A percentile compares a stretch with the other conserved stretches of the same genome.
Evolutionary conservation across 2,888 invertebrate species (phyloP).

Genomic region (Physocephala rufipes): DNA sequence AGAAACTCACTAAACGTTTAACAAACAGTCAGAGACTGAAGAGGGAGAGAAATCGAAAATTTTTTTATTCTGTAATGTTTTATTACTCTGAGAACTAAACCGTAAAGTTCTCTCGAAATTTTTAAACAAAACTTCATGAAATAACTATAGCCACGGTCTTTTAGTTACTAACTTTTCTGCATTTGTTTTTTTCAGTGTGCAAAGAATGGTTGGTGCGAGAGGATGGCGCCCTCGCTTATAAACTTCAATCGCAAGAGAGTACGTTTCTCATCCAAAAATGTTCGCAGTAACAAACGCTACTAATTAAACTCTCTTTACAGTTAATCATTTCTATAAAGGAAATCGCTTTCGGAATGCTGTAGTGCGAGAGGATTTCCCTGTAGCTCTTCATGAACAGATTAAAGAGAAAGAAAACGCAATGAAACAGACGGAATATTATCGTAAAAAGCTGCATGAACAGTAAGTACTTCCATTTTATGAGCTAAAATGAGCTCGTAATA

Average conservation of each 20-base stretch:
- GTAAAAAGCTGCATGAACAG: slow-evolving; percentile 70
- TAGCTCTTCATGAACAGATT: slow-evolving; percentile 77
- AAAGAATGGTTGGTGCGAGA: slow-evolving; percentile 86
- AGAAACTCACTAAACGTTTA: too few relatives aligned
- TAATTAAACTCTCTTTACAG: slow-evolving; percentile 62
- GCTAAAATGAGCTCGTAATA: background rate
- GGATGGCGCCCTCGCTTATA: slow-evolving; percentile 83
- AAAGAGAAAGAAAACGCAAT: slow-evolving; percentile 75
- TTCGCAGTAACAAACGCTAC: background rate
- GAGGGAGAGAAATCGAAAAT: too few relatives aligned
- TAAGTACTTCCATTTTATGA: slow-evolving; percentile 59
- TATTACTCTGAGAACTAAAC: too few relatives aligned
- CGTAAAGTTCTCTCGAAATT: too few relatives aligned
- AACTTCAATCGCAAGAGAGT: slow-evolving; percentile 84
- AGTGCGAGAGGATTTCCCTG: slow-evolving; percentile 81
- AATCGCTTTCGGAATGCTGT: slow-evolving; percentile 80
- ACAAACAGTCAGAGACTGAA: too few relatives aligned
- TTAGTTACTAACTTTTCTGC: background rate
- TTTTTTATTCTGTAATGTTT: too few relatives aligned
- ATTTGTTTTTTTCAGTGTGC: slow-evolving; percentile 70
- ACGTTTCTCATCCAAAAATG: too few relatives aligned
- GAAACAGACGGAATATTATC: slow-evolving; percentile 70
- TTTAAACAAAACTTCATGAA: too few relatives aligned
- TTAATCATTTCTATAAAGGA: slow-evolving; percentile 78
- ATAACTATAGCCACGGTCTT: background rate